Base-by-base conservation (phyloP, 1,140 invertebrate genomes). In the Trichoplusia ni region DNA sequence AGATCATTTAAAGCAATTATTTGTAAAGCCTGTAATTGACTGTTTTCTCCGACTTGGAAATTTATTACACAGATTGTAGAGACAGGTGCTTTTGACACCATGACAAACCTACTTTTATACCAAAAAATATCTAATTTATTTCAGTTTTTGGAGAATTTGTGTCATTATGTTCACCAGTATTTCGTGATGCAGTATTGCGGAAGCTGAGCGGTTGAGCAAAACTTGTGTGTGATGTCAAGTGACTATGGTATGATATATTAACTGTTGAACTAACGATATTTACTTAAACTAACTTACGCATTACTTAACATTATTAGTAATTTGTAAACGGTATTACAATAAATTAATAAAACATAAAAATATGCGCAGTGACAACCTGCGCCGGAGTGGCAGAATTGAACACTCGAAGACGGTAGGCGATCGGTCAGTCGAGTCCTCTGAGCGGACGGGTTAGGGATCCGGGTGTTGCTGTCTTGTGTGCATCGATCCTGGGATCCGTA, bases 271-370 rank as follows among this genome's bases (percentile, higher is more conserved):
- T 47, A 60, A 60, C 46, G 40, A 47, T 60, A 60, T 46, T 74
- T 69, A 73, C 79, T 81, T 72, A 78, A 81, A 76, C 77, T 81
- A 82, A 79, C 86, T 88, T 89, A 89, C 72, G 79, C 82, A 87
- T 85, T 86, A 87, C 81, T 87, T 86, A 89, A 86, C 84, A 82
- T 86, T 82, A 86, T 81, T 81, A 84, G 31, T 82, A 85, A 66
- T 65, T 47, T 47, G 56, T 27, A 60, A 46, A 47, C 25, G 38
- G 71, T 62, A 67, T 73, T 60, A 83, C 70, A 87, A 89, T 89
- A 87, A 89, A 87, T 89, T 81, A 89, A 79, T 78, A 75, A 68
- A 81, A 40, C 35, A 51, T 79, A 80, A 83, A 59, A 81, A 82
- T 84, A 85, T 86, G 83, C 82, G 84, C 40, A 60, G 27, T 58